These are phyloP conservation scores for Limnodromus scolopaceus DNA, from an alignment of 2,797 vertebrate species.

Conservation along the genomic window DNA sequence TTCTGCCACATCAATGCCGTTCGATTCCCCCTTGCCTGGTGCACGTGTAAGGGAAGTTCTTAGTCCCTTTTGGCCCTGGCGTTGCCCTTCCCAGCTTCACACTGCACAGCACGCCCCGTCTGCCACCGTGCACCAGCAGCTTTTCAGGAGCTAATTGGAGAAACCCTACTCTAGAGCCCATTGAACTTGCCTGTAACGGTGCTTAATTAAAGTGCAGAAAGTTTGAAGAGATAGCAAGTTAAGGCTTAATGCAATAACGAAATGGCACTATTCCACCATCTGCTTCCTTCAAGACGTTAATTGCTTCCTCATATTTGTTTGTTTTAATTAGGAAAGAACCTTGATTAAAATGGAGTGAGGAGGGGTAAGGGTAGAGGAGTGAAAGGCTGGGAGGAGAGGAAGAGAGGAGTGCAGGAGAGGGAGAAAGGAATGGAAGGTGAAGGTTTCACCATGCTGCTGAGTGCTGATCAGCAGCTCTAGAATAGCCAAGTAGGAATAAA, in stretches of 20 bases:
- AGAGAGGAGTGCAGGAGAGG: neutral
- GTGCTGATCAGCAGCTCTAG: neutral
- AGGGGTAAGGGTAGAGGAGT: constrained; percentile 50
- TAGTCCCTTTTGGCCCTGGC: neutral
- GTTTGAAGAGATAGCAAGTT: constrained; percentile 80
- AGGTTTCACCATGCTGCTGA: neutral
- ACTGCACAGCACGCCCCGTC: constrained; percentile 22
- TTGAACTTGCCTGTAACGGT: constrained; percentile 73
- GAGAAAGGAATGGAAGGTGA: neutral
- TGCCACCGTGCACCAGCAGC: constrained; percentile 37
- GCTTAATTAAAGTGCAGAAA: constrained; percentile 83
- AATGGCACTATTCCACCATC: constrained; percentile 78
- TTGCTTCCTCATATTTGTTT: constrained; percentile 84
- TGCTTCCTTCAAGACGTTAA: constrained; percentile 76
- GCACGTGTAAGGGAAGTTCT: neutral
- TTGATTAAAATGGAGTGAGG: constrained; percentile 74
- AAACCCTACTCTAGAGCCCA: constrained; percentile 71
- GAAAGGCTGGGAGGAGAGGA: constrained; percentile 18
- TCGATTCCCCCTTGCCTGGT: neutral
- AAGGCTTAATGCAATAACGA: constrained; percentile 74
- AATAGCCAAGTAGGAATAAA: neutral
- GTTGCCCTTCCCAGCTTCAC: neutral
- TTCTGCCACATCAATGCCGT: neutral
- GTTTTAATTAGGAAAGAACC: constrained; percentile 81
- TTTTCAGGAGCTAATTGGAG: constrained; percentile 73